Evolutionary conservation across 2,113 vertebrate genomes (phyloP), one percentile per base, ranked within the genome.

Genomic region (Xiphophorus maculatus): DNA sequence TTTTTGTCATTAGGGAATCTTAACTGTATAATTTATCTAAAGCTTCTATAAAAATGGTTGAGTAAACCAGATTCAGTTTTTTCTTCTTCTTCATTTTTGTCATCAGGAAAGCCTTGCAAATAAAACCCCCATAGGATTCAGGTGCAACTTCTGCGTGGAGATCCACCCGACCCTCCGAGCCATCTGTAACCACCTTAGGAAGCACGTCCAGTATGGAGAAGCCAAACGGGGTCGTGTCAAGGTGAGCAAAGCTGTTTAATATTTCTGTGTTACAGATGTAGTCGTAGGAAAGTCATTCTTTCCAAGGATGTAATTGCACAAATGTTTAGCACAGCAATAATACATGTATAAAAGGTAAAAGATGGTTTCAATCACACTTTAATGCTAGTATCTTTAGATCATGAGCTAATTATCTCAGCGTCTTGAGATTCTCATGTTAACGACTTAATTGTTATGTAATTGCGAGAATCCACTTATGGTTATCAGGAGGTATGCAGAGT

Each of bases 131-230:
- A 93, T 98, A 79, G 97, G 98, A 84, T 99, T 97, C 94, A 96
- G 97, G 73, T 99, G 98, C 91, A 98, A 98, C 84, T 99, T 99
- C 93, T 99, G 98, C 0, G 94, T 97, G 77, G 98, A 99, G 90
- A 96, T 99, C 78, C 98, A 99, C 85, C 95, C 97, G 32, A 99
- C 97, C 11, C 96, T 99, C 70, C 93, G 97, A 82, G 98, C 98
- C 77, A 99, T 99, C 93, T 99, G 97, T 92, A 99, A 99, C 88
- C 98, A 99, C 80, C 96, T 99, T 29, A 96, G 98, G 83, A 99
- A 99, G 79, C 98, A 99, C 5, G 96, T 99, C 74, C 97, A 98
- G 86, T 99, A 99, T 0, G 96, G 96, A 76, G 97, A 95, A 66
- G 96, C 94, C 82, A 96, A 97, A 66, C 90, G 89, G 73, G 92